Base-by-base conservation (phyloP, 2,888 invertebrate species). In the Masnerella sp. region DNA sequence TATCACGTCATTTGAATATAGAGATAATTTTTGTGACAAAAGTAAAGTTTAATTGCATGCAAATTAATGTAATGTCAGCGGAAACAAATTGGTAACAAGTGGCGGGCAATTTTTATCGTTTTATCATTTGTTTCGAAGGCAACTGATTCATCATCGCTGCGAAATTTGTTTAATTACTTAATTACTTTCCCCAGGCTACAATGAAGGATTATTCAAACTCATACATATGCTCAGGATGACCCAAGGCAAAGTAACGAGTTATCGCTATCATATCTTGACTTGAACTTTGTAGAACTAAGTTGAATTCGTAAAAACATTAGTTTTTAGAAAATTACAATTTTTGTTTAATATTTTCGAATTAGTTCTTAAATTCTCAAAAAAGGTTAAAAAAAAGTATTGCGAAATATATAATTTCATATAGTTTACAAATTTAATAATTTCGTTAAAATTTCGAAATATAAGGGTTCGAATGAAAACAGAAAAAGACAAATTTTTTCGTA, bases 111-210 rank as follows among this genome's bases (percentile, higher is more conserved):
- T 56, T 70, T 62, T 61, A 69, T 47, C 52, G 45, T 65, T 54
- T 47, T 42, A 59, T 59, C 59, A 59, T 65, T 65, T 54, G 22
- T 69, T 74, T 51, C 58, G 82, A 78, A 78, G 76, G 79, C 79
- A 75, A 74, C 78, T 73, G 61, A 76, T 75, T 81, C 82, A 82
- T 85, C 81, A 81, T 81, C 75, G 75, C 78, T 77, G 82, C 83
- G 78, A 78, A 81, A 83, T 84, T 85, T 84, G 83, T 85, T 85
- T 85, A 85, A 85, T 85, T 85, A 89, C 88, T 88, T 87, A 89
- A 90, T 89, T 89, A 89, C 89, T 88, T 65, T 69, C 80, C 81
- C 68, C 78, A 79, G 80, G 72, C 40, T 64, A 70, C 67, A 68
- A 62, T 73, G 68, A 38, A 58, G 56, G 32, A 59, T 62, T 77